phyloP scores from a whole-genome alignment of 2,797 vertebrate species.

The Tragelaphus eurycerus region DNA sequence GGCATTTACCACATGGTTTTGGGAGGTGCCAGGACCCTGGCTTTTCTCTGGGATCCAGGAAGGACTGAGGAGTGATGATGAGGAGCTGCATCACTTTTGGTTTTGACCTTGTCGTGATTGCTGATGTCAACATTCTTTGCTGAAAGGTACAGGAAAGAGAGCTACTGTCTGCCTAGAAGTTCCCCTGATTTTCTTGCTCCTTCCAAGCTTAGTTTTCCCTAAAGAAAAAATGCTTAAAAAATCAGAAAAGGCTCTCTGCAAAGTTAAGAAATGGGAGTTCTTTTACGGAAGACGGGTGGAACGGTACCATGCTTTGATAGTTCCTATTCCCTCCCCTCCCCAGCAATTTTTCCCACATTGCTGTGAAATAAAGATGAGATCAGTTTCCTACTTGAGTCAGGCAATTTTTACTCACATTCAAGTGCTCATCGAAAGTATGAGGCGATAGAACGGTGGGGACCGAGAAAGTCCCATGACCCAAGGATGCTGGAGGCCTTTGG shows the following conservation, averaged over 20 bases:
- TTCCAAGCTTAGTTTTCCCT: not conserved
- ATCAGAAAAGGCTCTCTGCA: not conserved
- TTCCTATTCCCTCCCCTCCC: not conserved
- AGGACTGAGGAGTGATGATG: too few relatives aligned
- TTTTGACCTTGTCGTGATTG: not conserved
- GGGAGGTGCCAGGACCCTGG: not conserved
- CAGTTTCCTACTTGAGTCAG: not conserved
- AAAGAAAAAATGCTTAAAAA: not conserved
- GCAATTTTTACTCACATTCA: not conserved
- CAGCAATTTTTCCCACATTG: not conserved
- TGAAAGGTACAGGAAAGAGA: not conserved
- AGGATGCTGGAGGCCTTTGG: not conserved
- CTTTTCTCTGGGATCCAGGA: not conserved
- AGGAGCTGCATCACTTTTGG: not conserved
- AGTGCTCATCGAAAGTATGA: not conserved
- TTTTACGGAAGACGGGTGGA: not conserved
- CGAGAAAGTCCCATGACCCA: rapidly evolving
- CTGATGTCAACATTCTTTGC: not conserved
- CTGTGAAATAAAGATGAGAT: conserved; percentile 21
- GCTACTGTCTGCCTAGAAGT: not conserved
- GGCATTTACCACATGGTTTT: not conserved
- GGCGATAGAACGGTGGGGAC: not conserved
- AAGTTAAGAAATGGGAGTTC: not conserved
- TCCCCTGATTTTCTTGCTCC: not conserved
- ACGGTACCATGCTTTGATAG: not conserved